A percentile compares a stretch with the other conserved stretches of the same genome.
These are phyloP conservation scores for Cyclina sinensis DNA, from an alignment of 1,140 invertebrate species.

Conservation along the genomic window DNA sequence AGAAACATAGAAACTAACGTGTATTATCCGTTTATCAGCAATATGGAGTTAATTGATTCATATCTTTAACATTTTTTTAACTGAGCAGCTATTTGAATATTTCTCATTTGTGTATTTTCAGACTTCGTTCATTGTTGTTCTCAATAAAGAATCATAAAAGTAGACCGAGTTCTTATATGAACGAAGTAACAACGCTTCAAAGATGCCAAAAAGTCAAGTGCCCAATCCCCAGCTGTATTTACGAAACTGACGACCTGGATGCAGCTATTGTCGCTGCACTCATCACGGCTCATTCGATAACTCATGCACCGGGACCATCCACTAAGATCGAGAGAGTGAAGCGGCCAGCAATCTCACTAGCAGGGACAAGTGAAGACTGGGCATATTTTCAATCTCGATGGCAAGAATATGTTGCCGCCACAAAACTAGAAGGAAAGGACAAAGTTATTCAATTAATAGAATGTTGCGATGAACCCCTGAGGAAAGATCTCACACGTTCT, in stretches of 20 bases:
- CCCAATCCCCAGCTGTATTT: constrained; percentile 65
- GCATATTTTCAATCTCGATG: background rate
- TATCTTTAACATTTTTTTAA: no score
- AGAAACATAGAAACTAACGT: no score
- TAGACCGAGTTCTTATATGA: no score
- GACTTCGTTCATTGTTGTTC: no score
- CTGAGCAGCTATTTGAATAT: no score
- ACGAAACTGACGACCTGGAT: constrained; percentile 59
- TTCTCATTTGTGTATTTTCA: no score
- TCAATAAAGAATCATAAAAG: no score
- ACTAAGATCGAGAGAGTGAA: constrained; percentile 69
- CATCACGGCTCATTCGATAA: constrained; percentile 42
- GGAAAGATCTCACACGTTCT: constrained; percentile 66
- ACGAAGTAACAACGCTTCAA: no score
- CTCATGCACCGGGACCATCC: background rate
- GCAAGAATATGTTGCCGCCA: constrained; percentile 31
- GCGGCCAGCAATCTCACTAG: constrained; percentile 29
- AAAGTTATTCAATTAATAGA: constrained; percentile 68
- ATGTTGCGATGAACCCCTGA: constrained; percentile 68
- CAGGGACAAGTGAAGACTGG: constrained; percentile 25
- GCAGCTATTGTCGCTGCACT: constrained; percentile 64
- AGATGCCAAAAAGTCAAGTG: constrained; percentile 68
- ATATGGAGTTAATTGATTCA: no score
- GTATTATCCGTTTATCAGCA: no score
- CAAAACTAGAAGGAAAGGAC: constrained; percentile 55